Conservation (phyloP, 2,113 vertebrate species). For the Clarias gariepinus region DNA sequence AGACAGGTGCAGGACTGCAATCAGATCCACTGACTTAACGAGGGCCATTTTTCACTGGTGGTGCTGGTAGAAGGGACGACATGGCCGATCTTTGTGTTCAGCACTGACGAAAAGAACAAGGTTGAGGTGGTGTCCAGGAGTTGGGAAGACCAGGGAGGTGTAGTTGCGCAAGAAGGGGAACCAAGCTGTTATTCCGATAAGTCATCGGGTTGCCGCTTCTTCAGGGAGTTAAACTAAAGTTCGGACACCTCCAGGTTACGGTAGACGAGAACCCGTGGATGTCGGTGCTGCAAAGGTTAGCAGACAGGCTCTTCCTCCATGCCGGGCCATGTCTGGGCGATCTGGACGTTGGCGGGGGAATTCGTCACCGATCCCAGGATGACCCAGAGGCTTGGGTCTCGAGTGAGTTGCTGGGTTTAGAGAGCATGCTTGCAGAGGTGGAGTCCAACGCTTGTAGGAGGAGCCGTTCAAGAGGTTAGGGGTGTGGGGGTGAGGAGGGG, state of each 20-base stretch:
- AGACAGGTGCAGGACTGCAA: slow-evolving; percentile 61
- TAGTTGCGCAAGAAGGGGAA: slow-evolving; percentile 13
- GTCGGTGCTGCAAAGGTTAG: slow-evolving; percentile 73
- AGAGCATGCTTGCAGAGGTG: slow-evolving; percentile 39
- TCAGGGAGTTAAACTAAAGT: background rate
- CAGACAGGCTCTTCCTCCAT: slow-evolving; percentile 70
- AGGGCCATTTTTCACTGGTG: slow-evolving; percentile 51
- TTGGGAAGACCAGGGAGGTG: slow-evolving; percentile 39
- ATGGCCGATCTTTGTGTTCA: slow-evolving; percentile 41
- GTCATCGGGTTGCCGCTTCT: background rate
- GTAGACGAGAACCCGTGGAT: slow-evolving; percentile 54
- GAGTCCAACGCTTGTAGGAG: slow-evolving; percentile 35
- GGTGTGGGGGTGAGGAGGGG: background rate
- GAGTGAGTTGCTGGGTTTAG: slow-evolving; percentile 66
- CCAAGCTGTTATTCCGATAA: background rate
- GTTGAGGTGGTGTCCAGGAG: background rate
- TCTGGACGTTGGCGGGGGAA: slow-evolving; percentile 57
- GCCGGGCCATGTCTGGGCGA: slow-evolving; percentile 66
- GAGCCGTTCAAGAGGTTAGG: background rate
- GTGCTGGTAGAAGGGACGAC: slow-evolving; percentile 50
- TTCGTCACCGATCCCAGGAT: slow-evolving; percentile 63
- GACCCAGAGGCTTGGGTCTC: slow-evolving; percentile 66
- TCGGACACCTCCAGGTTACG: slow-evolving; percentile 40
- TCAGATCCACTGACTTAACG: slow-evolving; percentile 35
- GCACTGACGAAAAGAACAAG: slow-evolving; percentile 31